Conservation (phyloP, 1,140 invertebrate genomes). For the Aplysia californica region DNA sequence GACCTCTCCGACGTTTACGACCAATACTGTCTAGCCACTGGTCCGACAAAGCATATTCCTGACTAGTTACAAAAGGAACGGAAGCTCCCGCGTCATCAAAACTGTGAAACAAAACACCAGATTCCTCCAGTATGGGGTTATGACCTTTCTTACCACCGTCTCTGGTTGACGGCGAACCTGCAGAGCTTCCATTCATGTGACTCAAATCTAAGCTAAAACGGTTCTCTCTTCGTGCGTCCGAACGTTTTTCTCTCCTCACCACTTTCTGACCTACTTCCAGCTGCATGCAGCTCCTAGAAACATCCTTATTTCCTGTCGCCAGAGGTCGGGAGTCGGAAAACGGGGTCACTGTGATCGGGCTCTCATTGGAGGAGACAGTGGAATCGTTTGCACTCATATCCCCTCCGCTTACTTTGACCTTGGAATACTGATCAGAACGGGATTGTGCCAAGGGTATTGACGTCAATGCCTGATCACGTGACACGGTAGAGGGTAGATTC, state of each 20-base stretch:
- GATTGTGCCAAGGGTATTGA: not conserved
- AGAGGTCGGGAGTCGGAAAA: no score
- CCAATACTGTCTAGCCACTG: constrained; percentile 4
- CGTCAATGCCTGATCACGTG: not conserved
- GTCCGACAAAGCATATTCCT: not conserved
- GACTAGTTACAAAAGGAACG: not conserved
- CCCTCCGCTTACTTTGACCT: not conserved
- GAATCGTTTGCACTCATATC: not conserved
- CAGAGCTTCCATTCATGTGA: not conserved
- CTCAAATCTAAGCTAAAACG: constrained; percentile 6
- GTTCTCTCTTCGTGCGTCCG: no score
- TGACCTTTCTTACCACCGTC: not conserved
- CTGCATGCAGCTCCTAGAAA: constrained; percentile 2
- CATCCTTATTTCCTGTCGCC: no score
- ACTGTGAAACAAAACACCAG: not conserved
- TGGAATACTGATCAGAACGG: not conserved
- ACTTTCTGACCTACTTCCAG: not conserved
- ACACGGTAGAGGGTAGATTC: no score
- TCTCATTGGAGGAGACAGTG: no score
- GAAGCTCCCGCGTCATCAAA: not conserved
- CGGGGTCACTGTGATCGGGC: no score
- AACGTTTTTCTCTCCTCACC: not conserved
- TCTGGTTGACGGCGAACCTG: not conserved
- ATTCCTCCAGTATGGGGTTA: not conserved
- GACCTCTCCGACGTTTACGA: no score